Conservation (phyloP, 2,797 vertebrate species). For the Siniperca undulata region DNA sequence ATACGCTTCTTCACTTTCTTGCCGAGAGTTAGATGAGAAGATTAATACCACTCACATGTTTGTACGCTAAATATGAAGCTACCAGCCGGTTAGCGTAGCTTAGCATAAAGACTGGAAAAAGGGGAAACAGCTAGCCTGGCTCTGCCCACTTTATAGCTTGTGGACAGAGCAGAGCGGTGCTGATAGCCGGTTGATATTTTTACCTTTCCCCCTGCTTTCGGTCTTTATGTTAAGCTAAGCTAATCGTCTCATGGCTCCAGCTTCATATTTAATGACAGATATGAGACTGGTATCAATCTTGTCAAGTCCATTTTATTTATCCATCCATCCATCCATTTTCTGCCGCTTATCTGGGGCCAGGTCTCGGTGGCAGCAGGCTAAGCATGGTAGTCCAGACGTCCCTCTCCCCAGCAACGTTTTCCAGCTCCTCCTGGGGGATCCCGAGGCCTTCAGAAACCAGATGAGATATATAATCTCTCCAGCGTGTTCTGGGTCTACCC, state of each 20-base stretch:
- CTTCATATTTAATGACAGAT: neutral
- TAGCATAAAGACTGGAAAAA: neutral
- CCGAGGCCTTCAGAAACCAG: neutral
- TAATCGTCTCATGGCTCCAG: neutral
- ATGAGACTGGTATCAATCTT: neutral
- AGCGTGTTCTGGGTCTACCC: neutral
- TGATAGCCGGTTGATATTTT: neutral
- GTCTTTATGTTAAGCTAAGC: conserved; percentile 4
- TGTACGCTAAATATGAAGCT: neutral
- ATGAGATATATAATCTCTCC: neutral
- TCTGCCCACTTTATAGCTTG: neutral
- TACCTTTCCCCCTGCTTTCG: neutral
- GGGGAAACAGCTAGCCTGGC: conserved; percentile 2
- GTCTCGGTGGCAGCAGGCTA: neutral
- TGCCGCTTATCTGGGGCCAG: no score
- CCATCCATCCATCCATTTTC: neutral
- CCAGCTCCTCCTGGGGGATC: neutral
- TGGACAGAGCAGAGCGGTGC: no score
- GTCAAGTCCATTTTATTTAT: neutral
- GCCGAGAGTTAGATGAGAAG: neutral
- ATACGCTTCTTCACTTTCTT: neutral
- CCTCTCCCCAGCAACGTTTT: neutral
- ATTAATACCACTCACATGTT: neutral
- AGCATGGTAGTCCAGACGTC: neutral
- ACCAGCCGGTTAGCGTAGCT: conserved; percentile 8